Evolutionary conservation across 2,797 vertebrate species (phyloP).

Genomic region (Cossypha caffra): DNA sequence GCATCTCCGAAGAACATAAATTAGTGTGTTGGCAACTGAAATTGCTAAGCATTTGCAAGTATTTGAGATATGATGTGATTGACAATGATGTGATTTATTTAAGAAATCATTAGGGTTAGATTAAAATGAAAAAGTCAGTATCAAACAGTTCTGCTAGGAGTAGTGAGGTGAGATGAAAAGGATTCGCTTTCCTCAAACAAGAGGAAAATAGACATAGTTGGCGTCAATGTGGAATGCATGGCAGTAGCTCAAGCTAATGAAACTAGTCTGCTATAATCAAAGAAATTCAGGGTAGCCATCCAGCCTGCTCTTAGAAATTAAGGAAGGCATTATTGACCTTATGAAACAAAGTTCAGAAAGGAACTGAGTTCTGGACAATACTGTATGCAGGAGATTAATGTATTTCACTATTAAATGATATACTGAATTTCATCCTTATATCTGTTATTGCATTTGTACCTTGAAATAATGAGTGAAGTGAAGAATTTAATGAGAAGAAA

Average conservation of each 20-base stretch:
- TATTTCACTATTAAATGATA: background rate
- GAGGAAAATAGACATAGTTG: background rate
- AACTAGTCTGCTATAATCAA: conserved; percentile 1
- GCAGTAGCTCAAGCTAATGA: background rate
- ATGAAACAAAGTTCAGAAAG: background rate
- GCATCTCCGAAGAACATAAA: conserved; percentile 28
- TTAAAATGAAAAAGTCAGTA: background rate
- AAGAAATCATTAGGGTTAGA: conserved; percentile 15
- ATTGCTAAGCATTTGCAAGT: conserved; percentile 39
- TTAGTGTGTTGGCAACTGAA: conserved; percentile 53
- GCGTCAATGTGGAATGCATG: background rate
- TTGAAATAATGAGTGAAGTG: conserved; percentile 18
- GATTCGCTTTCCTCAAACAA: background rate
- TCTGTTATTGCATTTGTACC: background rate
- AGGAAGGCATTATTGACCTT: background rate
- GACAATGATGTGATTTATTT: conserved; percentile 16
- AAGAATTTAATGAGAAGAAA: too few species aligned
- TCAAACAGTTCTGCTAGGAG: background rate
- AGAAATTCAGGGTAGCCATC: background rate
- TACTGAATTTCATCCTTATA: conserved; percentile 1
- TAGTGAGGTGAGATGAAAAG: background rate
- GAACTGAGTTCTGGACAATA: background rate
- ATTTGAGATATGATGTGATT: conserved; percentile 25
- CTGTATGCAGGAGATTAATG: background rate
- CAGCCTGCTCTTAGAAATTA: background rate